Conservation (phyloP, 2,797 vertebrate genomes). For the Yasuhikotakia modesta region DNA sequence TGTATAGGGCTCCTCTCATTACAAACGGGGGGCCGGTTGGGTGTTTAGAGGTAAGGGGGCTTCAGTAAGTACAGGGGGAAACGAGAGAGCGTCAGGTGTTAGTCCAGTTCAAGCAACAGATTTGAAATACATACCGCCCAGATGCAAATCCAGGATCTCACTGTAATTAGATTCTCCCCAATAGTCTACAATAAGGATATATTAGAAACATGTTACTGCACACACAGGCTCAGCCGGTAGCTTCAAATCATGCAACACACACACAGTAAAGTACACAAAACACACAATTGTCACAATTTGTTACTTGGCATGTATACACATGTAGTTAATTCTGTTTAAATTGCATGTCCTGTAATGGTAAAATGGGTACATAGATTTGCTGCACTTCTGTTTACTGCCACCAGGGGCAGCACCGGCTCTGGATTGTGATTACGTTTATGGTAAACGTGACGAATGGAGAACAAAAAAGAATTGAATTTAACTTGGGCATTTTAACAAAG, state of each 20-base stretch:
- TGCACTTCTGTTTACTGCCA: constrained; percentile 64
- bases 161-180: constrained; percentile 99
- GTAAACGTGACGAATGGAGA: background rate
- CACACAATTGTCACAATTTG: constrained; percentile 64
- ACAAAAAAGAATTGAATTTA: background rate
- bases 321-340: constrained; percentile 60
- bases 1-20: background rate
- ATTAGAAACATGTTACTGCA: constrained; percentile 94
- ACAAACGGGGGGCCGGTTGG: background rate
- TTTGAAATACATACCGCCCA: constrained; percentile 99
- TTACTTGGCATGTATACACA: constrained; percentile 51
- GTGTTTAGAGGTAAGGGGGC: constrained; percentile 38
- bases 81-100: constrained; percentile 82
- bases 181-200: constrained; percentile 99
- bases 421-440: constrained; percentile 1
- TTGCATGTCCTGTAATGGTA: constrained; percentile 59
- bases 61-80: constrained; percentile 63
- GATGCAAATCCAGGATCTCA: constrained; percentile 99
- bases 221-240: constrained; percentile 66
- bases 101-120: constrained; percentile 81
- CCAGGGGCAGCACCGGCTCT: constrained; percentile 36
- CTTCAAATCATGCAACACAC: constrained; percentile 71
- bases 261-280: constrained; percentile 58
- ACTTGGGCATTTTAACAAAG: background rate
- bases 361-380: constrained; percentile 76